Evolutionary conservation across 1,140 invertebrate species (phyloP).

Genomic region (Drosophila baimaii): DNA sequence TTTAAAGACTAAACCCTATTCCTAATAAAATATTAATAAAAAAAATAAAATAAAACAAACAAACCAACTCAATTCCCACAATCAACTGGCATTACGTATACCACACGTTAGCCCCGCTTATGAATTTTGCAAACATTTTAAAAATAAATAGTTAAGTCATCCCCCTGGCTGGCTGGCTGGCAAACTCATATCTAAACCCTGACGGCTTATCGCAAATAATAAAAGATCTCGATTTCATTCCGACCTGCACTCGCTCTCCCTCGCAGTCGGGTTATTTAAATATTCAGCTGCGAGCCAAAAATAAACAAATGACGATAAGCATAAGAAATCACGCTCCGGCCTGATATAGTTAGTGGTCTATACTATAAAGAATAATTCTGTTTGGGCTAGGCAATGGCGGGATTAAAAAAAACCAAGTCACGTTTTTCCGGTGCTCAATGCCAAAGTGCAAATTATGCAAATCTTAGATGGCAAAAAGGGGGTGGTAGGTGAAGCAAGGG

Average conservation of each 20-base stretch:
- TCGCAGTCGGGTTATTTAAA: conserved; percentile 48
- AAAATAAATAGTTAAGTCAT: conserved; percentile 59
- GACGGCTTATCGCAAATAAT: conserved; percentile 44
- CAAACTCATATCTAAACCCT: conserved; percentile 34
- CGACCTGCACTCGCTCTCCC: conserved; percentile 31
- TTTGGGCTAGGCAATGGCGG: conserved; percentile 15
- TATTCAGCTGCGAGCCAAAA: conserved; percentile 42
- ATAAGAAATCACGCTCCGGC: conserved; percentile 37
- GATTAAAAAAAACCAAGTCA: conserved; percentile 53
- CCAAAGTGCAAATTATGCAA: conserved; percentile 62
- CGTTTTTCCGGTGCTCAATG: conserved; percentile 66
- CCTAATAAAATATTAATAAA: not conserved
- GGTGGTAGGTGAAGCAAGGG: too few species aligned
- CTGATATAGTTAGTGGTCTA: conserved; percentile 44
- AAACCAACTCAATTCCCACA: not conserved
- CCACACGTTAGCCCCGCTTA: conserved; percentile 13
- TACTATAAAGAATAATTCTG: conserved; percentile 36
- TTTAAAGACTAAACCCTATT: not conserved
- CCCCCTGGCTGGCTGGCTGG: not conserved
- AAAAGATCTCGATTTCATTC: conserved; percentile 38
- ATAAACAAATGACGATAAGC: conserved; percentile 56
- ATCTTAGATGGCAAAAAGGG: conserved; percentile 25
- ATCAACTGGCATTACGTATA: conserved; percentile 28
- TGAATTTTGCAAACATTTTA: conserved; percentile 34
- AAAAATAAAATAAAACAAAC: not conserved